Evolutionary conservation across 2,888 invertebrate genomes (phyloP).

Genomic region (Herminia tarsipennalis): DNA sequence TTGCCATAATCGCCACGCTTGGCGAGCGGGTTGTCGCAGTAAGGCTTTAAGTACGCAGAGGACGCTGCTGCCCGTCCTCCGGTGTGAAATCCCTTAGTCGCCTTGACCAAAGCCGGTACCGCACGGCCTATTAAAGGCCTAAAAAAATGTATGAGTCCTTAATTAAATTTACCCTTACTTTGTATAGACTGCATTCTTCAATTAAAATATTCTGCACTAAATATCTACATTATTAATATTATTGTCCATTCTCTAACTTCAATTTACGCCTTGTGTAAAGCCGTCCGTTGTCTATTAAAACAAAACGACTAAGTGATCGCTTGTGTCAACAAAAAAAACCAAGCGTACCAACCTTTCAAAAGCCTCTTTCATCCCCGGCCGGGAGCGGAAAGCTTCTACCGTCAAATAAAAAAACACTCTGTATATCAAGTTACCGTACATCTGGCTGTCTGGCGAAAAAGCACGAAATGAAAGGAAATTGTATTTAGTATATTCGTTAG

Average conservation of each 20-base stretch:
- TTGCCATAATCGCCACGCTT: too few species aligned
- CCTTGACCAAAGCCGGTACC: too few species aligned
- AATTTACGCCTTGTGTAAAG: constrained; percentile 13
- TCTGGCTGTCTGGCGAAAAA: constrained; percentile 47
- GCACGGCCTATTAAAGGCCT: too few species aligned
- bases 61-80: too few species aligned
- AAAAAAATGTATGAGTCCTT: too few species aligned
- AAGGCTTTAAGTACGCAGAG: too few species aligned
- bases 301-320: constrained; percentile 36
- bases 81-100: too few species aligned
- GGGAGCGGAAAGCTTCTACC: constrained; percentile 49
- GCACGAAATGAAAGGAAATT: constrained; percentile 43
- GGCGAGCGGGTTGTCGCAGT: too few species aligned
- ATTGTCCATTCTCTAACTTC: neutral
- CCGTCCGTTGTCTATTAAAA: constrained; percentile 34
- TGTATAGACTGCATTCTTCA: too few species aligned
- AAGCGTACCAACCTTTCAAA: constrained; percentile 40
- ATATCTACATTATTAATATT: neutral
- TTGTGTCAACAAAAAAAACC: constrained; percentile 36
- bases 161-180: too few species aligned
- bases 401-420: constrained; percentile 39
- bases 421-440: constrained; percentile 51
- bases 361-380: constrained; percentile 50
- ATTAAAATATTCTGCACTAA: too few species aligned
- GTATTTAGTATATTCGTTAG: constrained; percentile 24